These are phyloP conservation scores for Arctia plantaginis DNA, from an alignment of 2,888 invertebrate species.

Conservation along the genomic window DNA sequence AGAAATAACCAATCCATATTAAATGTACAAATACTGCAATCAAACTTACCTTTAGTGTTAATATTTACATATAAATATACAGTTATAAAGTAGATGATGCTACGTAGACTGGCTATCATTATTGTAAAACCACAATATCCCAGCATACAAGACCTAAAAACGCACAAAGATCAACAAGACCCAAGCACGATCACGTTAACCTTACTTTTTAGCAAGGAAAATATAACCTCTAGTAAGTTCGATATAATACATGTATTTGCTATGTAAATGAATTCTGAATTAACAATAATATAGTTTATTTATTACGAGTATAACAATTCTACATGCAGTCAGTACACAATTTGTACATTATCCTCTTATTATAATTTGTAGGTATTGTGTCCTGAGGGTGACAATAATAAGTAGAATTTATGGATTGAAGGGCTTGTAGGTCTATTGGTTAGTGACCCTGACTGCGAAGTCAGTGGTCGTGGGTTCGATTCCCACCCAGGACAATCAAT, in stretches of 20 bases:
- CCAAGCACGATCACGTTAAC: background rate
- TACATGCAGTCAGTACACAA: background rate
- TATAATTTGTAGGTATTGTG: background rate
- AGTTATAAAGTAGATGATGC: background rate
- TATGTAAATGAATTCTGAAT: background rate
- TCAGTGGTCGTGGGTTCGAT: too few species aligned
- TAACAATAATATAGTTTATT: too few species aligned
- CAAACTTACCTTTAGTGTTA: background rate
- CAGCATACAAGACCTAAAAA: background rate
- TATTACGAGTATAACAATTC: background rate
- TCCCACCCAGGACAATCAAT: too few species aligned
- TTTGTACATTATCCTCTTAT: conserved; percentile 5
- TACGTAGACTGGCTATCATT: background rate
- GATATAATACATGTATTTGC: too few species aligned
- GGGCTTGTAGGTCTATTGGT: too few species aligned
- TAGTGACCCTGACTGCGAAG: too few species aligned
- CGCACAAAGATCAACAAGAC: background rate
- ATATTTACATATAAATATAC: background rate
- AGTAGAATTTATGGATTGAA: too few species aligned
- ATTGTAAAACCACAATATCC: too few species aligned
- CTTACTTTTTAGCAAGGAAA: background rate
- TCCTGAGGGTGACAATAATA: conserved; percentile 4
- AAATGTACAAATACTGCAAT: background rate
- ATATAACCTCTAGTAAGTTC: background rate
- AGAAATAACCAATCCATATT: background rate